Conservation (phyloP, 2,888 invertebrate species). For the Tetranychus truncatus region DNA sequence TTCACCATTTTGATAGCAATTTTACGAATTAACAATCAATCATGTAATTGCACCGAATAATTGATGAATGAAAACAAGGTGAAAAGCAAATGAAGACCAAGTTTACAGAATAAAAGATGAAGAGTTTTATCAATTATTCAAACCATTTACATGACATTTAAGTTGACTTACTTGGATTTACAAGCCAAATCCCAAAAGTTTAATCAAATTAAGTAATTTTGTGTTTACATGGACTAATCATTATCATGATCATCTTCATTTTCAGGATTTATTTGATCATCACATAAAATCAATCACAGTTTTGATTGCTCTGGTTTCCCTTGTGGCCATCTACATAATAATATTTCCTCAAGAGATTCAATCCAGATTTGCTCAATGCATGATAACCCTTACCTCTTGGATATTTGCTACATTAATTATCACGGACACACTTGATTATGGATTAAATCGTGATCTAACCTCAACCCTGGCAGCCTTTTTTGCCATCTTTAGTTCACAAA, state of each 20-base stretch:
- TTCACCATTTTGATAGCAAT: no score
- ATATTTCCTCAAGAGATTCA: constrained; percentile 24
- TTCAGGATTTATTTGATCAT: constrained; percentile 5
- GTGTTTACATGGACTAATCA: background rate
- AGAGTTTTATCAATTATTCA: no score
- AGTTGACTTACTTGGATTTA: no score
- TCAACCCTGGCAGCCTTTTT: constrained; percentile 49
- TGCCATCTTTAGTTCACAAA: constrained; percentile 57
- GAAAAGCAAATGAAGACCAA: no score
- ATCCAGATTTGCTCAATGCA: constrained; percentile 23
- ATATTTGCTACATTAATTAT: constrained; percentile 42
- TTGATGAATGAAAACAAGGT: no score
- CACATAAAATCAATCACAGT: constrained; percentile 16
- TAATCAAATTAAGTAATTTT: background rate
- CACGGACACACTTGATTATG: constrained; percentile 40
- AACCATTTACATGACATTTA: no score
- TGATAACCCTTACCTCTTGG: constrained; percentile 24
- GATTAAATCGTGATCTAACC: constrained; percentile 25
- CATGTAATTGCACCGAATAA: no score
- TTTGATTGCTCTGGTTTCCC: constrained; percentile 17
- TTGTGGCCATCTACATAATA: constrained; percentile 22
- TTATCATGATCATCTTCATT: background rate
- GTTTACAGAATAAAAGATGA: no score
- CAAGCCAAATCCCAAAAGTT: no score
- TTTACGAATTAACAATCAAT: no score